A percentile compares a stretch with the other conserved stretches of the same genome.
Conservation (phyloP, 2,113 vertebrate genomes). For the Anseranas semipalmata region DNA sequence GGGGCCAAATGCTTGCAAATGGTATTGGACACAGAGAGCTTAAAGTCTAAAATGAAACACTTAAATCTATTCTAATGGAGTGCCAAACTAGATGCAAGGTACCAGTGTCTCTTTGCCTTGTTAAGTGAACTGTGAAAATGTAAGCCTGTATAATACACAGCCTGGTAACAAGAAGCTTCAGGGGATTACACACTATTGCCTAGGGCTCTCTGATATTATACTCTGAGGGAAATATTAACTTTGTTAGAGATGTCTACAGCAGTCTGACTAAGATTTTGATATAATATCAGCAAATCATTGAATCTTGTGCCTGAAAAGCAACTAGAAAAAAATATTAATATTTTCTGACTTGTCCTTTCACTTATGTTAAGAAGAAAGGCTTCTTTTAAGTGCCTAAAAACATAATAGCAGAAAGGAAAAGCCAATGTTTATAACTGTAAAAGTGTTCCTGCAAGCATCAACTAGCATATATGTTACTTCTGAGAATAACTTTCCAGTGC, state of each 20-base stretch:
- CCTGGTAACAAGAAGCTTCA: constrained; percentile 61
- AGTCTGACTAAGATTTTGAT: constrained; percentile 45
- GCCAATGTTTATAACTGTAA: not conserved
- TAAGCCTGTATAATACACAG: constrained; percentile 53
- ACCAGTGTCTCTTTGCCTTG: constrained; percentile 63
- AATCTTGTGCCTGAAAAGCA: not conserved
- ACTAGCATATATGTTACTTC: not conserved
- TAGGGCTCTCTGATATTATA: constrained; percentile 54
- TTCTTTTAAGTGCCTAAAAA: not conserved
- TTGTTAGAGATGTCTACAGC: constrained; percentile 55
- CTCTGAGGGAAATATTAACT: constrained; percentile 65
- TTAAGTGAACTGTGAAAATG: constrained; percentile 73
- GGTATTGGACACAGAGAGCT: constrained; percentile 29
- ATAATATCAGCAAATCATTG: not conserved
- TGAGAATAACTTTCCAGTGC: not conserved
- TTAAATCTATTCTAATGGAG: constrained; percentile 66
- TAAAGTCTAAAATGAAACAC: constrained; percentile 59
- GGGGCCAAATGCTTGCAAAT: constrained; percentile 74
- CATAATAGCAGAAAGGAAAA: not conserved
- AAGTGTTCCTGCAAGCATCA: not conserved
- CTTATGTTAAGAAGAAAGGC: not conserved
- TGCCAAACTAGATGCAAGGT: constrained; percentile 31
- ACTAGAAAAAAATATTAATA: not conserved
- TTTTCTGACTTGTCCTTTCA: not conserved
- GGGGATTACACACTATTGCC: constrained; percentile 68